Evolutionary conservation across 2,888 invertebrate species (phyloP).

Genomic region (Cheiracanthium punctorium): DNA sequence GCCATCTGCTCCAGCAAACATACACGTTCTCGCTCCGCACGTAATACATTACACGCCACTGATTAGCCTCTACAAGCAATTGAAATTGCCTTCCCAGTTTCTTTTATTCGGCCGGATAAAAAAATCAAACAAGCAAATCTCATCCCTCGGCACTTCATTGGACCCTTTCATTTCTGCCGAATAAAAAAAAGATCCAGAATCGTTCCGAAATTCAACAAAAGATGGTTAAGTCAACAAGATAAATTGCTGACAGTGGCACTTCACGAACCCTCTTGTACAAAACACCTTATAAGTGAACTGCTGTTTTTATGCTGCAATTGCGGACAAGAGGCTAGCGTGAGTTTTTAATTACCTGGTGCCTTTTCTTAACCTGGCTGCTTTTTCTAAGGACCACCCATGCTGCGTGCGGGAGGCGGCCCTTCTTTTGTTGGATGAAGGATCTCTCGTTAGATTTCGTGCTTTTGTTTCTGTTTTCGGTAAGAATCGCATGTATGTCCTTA

Average conservation of each 20-base stretch:
- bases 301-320: slow-evolving; percentile 44
- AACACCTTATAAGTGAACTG: slow-evolving; percentile 38
- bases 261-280: slow-evolving; percentile 52
- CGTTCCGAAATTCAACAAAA: slow-evolving; percentile 36
- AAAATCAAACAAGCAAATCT: not conserved
- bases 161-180: not conserved
- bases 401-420: slow-evolving; percentile 27
- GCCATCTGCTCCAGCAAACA: not conserved
- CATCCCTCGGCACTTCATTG: slow-evolving; percentile 1
- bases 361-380: slow-evolving; percentile 19
- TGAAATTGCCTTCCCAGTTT: not conserved
- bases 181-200: not conserved
- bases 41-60: not conserved
- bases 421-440: slow-evolving; percentile 47
- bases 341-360: slow-evolving; percentile 52
- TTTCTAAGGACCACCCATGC: slow-evolving; percentile 51
- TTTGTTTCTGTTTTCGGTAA: slow-evolving; percentile 38
- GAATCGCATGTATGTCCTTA: not conserved
- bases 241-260: slow-evolving; percentile 67
- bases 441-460: slow-evolving; percentile 48
- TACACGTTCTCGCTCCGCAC: not conserved
- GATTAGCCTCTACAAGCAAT: not conserved
- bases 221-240: slow-evolving; percentile 64
- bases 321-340: slow-evolving; percentile 41
- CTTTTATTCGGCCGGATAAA: not conserved